Percentiles rank a stretch among this genome's conserved stretches.
Evolutionary conservation across 2,888 invertebrate species (phyloP).

Genomic region (Galerucella pusilla): DNA sequence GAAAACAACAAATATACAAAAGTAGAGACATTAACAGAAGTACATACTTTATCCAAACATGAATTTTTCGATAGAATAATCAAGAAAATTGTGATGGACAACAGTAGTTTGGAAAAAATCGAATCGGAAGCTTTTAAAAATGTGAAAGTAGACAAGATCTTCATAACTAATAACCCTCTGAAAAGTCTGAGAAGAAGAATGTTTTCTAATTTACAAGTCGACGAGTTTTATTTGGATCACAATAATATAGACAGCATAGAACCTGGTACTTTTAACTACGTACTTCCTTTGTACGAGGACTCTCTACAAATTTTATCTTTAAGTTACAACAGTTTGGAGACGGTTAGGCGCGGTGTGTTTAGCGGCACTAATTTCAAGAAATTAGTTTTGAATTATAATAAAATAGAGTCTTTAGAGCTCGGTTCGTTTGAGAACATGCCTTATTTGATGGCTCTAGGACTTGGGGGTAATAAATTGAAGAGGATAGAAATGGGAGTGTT

Average conservation of each 20-base stretch:
- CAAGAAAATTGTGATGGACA: constrained; percentile 12
- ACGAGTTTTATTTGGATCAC: constrained; percentile 22
- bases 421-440: constrained; percentile 30
- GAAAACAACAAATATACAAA: background rate
- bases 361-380: constrained; percentile 29
- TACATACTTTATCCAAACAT: background rate
- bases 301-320: constrained; percentile 22
- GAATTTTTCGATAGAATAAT: constrained; percentile 6
- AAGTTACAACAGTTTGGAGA: constrained; percentile 17
- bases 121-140: constrained; percentile 26
- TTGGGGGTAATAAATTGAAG: constrained; percentile 15
- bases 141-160: constrained; percentile 14
- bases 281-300: constrained; percentile 19
- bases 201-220: constrained; percentile 14
- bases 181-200: constrained; percentile 15
- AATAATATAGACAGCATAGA: constrained; percentile 25
- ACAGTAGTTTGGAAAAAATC: constrained; percentile 21
- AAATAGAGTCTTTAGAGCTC: constrained; percentile 21
- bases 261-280: constrained; percentile 28
- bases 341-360: constrained; percentile 21
- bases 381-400: constrained; percentile 15
- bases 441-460: constrained; percentile 21
- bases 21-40: background rate
- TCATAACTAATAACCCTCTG: constrained; percentile 16
- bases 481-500: constrained; percentile 23